Base-by-base conservation (phyloP, 92 coral and sea anemone genomes). In the Actinostola sp. region DNA sequence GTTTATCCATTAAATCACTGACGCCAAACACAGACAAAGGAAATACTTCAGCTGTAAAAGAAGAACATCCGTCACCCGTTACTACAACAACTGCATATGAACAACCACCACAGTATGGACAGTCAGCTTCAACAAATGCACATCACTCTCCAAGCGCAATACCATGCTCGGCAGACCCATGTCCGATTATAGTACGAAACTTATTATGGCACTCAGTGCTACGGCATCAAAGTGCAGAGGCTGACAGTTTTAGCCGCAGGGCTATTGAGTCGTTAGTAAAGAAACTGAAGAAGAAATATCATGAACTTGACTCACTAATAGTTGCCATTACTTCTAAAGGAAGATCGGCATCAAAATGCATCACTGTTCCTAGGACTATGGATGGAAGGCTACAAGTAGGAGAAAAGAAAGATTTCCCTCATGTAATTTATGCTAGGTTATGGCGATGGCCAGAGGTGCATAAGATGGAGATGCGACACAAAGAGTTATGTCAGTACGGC, bases 371-470 rank as follows among this genome's bases (percentile, higher is more conserved):
- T 61, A 82, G 99, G 59, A 95, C 99, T 31, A 95, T 95, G 99
- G 99, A 95, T 81, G 99, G 99, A 6, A 75, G 99, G 31, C 72
- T 95, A 44, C 99, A 95, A 58, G 99, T 95, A 17, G 99, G 99
- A 38, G 99, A 95, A 77, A 95, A 95, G 84, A 95, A 95, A 57
- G 99, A 95, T 67, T 95, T 95, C 75, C 99, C 99, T 9, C 99
- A 95, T 81, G 99, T 95, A 34, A 95, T 95, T 62, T 95, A 95
- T 67, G 94, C 99, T 3, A 86, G 99, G n/a, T 81, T 95, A 38
- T 95, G 99, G 99, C 74, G 99, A 49, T 95, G 97, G 92, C 97
- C 99, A 10, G 99, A 95, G 78, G 99, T 95, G 5, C 99, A 95
- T 65, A 95, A 95, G 76, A 95, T 95, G 99, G 99, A 95, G 67